phyloP scores from a whole-genome alignment of 2,113 vertebrate species.

The Coptodon bakossiorum region DNA sequence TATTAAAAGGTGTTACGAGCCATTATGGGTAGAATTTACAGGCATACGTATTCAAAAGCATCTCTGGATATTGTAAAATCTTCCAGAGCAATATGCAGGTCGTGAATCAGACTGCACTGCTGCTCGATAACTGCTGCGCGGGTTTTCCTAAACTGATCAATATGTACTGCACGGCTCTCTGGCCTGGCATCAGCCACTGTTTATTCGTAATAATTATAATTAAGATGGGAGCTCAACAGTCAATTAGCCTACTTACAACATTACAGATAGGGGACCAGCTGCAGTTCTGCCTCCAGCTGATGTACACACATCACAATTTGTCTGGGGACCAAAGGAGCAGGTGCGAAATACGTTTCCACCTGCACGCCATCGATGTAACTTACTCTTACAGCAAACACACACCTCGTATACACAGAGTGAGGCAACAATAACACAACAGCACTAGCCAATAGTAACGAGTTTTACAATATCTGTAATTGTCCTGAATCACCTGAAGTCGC shows the following conservation, averaged over 20 bases:
- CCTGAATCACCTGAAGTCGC: not conserved
- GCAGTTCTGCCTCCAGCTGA: not conserved
- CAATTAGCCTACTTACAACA: slow-evolving; percentile 24
- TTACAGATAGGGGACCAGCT: slow-evolving; percentile 5
- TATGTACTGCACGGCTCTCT: not conserved
- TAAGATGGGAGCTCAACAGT: slow-evolving; percentile 9
- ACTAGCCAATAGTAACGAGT: not conserved
- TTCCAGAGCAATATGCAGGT: not conserved
- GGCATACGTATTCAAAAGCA: not conserved
- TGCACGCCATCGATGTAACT: not conserved
- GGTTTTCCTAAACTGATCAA: not conserved
- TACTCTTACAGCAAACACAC: not conserved
- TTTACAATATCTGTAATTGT: not conserved
- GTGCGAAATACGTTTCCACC: slow-evolving; percentile 6
- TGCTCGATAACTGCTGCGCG: not conserved
- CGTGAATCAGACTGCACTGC: not conserved
- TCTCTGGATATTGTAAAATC: not conserved
- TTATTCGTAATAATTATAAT: slow-evolving; percentile 2
- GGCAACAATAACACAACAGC: not conserved
- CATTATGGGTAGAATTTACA: not conserved
- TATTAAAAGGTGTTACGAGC: not conserved
- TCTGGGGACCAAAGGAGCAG: slow-evolving; percentile 6
- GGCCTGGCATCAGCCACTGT: not conserved
- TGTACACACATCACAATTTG: not conserved
- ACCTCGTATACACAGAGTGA: not conserved